Percentiles rank a stretch among this genome's conserved stretches.
phyloP scores from a whole-genome alignment of 2,797 vertebrate genomes.

The Eleutherodactylus coqui region DNA sequence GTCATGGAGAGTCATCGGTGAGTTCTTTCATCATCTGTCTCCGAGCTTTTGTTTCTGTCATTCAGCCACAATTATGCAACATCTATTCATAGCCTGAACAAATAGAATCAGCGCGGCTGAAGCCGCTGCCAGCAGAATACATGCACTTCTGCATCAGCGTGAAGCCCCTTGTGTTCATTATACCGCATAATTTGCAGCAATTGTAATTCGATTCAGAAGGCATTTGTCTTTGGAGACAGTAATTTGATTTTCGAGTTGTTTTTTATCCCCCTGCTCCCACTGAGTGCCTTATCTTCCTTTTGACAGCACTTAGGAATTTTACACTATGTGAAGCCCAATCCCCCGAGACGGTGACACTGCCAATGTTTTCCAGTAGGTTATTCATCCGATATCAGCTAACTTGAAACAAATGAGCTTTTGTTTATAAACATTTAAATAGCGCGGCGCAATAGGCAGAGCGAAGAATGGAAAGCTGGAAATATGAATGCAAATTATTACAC shows the following conservation, averaged over 20 bases:
- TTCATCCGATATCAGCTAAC: constrained; percentile 31
- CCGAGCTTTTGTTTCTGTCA: constrained; percentile 8
- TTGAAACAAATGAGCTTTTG: constrained; percentile 55
- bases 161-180: constrained; percentile 35
- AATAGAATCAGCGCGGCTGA: background rate
- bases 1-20: background rate
- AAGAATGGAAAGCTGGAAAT: constrained; percentile 19
- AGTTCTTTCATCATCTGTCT: background rate
- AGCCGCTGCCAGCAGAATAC: background rate
- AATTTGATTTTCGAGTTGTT: constrained; percentile 47
- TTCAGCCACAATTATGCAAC: background rate
- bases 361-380: constrained; percentile 35
- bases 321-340: constrained; percentile 55
- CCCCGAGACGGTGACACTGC: constrained; percentile 29
- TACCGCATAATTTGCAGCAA: constrained; percentile 43
- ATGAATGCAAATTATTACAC: background rate
- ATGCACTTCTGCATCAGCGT: constrained; percentile 27
- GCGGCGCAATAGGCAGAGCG: background rate
- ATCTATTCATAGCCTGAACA: background rate
- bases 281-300: constrained; percentile 50
- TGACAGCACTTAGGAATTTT: constrained; percentile 58
- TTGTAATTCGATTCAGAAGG: constrained; percentile 19
- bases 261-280: constrained; percentile 47
- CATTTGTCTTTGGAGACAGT: constrained; percentile 49
- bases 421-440: constrained; percentile 16